Conservation (phyloP, 2,888 invertebrate genomes). For the Flexamia atlantica region DNA sequence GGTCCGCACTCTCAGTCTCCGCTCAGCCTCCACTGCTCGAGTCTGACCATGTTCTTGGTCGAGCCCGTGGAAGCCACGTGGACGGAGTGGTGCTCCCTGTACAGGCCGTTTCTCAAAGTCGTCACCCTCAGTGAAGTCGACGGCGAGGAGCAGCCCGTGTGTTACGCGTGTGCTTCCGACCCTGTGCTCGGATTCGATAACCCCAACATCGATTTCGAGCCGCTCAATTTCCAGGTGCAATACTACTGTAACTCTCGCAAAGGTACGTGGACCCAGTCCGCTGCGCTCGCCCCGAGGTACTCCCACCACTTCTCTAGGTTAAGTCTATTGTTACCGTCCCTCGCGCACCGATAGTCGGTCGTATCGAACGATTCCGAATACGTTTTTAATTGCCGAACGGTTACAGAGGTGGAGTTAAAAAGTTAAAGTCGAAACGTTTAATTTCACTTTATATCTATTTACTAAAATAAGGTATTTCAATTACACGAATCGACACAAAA, state of each 20-base stretch:
- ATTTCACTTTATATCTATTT: no score
- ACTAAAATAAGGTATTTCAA: no score
- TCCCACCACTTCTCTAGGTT: background rate
- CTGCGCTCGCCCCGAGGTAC: conserved; percentile 38
- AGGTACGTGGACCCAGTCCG: conserved; percentile 75
- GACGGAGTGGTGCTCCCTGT: conserved; percentile 77
- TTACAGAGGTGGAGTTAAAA: no score
- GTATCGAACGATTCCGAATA: no score
- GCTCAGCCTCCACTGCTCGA: conserved; percentile 14
- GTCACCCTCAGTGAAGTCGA: conserved; percentile 83
- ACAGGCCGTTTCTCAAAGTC: conserved; percentile 78
- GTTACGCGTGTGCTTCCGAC: conserved; percentile 77
- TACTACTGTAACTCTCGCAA: conserved; percentile 82
- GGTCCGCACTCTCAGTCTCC: conserved; percentile 22
- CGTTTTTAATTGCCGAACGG: no score
- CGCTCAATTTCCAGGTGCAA: conserved; percentile 80
- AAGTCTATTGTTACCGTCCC: no score
- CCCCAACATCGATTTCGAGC: conserved; percentile 77
- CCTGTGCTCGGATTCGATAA: conserved; percentile 65
- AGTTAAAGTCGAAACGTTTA: no score
- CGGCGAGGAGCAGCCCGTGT: conserved; percentile 79
- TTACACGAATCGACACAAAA: no score
- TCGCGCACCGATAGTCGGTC: no score
- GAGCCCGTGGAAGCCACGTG: conserved; percentile 76
- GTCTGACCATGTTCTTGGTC: conserved; percentile 57